Evolutionary conservation across 2,888 invertebrate genomes (phyloP).

Genomic region (Lithophane socia): DNA sequence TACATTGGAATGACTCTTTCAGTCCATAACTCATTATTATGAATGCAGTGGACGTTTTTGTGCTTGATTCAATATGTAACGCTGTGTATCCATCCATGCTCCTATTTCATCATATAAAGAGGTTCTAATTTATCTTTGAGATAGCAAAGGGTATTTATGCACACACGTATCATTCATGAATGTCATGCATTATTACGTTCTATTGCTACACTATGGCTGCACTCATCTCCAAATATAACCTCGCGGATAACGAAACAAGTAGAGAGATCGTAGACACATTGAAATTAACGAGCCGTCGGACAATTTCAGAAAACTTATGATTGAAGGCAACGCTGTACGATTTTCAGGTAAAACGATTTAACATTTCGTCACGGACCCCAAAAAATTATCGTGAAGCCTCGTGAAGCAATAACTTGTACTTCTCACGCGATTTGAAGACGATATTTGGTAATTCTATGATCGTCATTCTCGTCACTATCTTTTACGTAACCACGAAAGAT

Average conservation of each 20-base stretch:
- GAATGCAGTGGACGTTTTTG: not conserved
- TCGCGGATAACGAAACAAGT: conserved; percentile 27
- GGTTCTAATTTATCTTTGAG: conserved; percentile 12
- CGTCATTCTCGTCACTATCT: conserved; percentile 60
- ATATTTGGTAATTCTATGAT: conserved; percentile 45
- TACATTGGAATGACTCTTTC: conserved; percentile 5
- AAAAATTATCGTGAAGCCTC: conserved; percentile 46
- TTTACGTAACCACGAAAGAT: conserved; percentile 62
- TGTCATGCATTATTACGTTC: conserved; percentile 36
- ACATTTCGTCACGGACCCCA: conserved; percentile 38
- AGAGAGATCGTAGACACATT: conserved; percentile 41
- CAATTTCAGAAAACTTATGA: conserved; percentile 35
- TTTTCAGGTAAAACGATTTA: conserved; percentile 52
- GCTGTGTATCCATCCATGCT: too few species aligned
- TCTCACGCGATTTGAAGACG: conserved; percentile 67
- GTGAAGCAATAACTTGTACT: conserved; percentile 49
- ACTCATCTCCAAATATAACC: conserved; percentile 42
- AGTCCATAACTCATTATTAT: not conserved
- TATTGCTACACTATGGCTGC: conserved; percentile 22
- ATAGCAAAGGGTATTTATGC: conserved; percentile 32
- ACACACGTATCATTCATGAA: conserved; percentile 37
- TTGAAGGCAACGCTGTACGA: conserved; percentile 20
- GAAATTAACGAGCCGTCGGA: conserved; percentile 24
- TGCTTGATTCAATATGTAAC: not conserved
- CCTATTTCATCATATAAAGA: conserved; percentile 8